These are phyloP conservation scores for Pseudomugil gertrudae DNA, from an alignment of 2,797 vertebrate species.

Conservation along the genomic window DNA sequence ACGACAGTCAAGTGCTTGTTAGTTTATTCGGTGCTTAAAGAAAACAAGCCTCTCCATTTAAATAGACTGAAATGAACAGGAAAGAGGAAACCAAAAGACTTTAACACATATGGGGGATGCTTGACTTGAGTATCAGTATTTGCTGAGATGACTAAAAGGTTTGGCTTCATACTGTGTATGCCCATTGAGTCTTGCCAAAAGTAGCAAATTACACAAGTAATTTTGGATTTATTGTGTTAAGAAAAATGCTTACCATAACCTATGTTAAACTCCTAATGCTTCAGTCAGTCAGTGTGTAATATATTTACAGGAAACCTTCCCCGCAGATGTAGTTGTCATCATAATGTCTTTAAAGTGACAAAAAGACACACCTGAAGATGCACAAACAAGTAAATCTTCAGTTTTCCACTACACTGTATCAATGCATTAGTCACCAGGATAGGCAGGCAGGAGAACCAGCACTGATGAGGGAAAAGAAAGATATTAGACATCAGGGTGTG, in stretches of 20 bases:
- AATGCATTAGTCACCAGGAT: not conserved
- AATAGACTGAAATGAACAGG: too few species aligned
- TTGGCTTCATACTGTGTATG: not conserved
- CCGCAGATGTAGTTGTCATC: not conserved
- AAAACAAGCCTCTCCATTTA: too few species aligned
- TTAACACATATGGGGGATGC: not conserved
- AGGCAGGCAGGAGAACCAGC: not conserved
- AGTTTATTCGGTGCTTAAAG: not conserved
- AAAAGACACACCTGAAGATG: constrained; percentile 12
- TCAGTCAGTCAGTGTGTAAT: too few species aligned
- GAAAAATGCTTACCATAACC: too few species aligned
- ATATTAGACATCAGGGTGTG: not conserved
- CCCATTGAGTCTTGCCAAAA: not conserved
- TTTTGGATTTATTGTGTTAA: not conserved
- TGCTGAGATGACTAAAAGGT: not conserved
- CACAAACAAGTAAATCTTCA: constrained; percentile 6
- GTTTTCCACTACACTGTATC: not conserved
- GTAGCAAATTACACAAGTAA: not conserved
- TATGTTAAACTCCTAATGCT: not conserved
- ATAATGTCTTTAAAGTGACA: not conserved
- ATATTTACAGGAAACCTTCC: not conserved
- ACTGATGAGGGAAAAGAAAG: not conserved
- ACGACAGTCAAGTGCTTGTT: too few species aligned
- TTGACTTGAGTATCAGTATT: not conserved
- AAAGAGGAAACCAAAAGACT: not conserved